Evolutionary conservation across 1,140 invertebrate genomes (phyloP).

Genomic region (Achatina immaculata): DNA sequence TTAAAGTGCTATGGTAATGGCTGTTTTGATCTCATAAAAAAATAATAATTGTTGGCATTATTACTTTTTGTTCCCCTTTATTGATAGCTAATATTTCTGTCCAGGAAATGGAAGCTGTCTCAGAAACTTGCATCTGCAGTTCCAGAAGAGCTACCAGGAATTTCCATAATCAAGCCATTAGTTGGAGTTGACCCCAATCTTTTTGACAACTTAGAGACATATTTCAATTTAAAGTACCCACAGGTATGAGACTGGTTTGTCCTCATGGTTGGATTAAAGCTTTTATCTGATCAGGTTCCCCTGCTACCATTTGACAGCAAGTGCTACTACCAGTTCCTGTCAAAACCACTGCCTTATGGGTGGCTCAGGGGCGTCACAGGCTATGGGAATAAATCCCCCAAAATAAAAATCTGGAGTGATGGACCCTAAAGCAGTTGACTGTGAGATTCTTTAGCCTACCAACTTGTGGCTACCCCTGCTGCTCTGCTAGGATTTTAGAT

Average conservation of each 20-base stretch:
- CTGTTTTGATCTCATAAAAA: constrained; percentile 9
- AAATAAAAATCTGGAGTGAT: neutral
- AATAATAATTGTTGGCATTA: neutral
- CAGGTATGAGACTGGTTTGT: constrained; percentile 41
- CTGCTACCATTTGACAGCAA: neutral
- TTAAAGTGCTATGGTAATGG: no score
- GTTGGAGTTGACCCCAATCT: constrained; percentile 95
- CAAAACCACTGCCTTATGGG: no score
- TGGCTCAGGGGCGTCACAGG: no score
- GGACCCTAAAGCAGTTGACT: no score
- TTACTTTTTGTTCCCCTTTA: neutral
- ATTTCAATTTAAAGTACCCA: constrained; percentile 51
- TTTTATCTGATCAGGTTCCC: neutral
- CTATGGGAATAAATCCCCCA: neutral
- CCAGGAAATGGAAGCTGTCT: constrained; percentile 39
- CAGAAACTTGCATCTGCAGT: constrained; percentile 61
- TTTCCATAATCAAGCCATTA: constrained; percentile 95
- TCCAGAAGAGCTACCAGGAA: constrained; percentile 82
- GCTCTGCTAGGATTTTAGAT: no score
- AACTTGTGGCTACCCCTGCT: no score
- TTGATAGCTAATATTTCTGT: neutral
- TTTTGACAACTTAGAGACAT: constrained; percentile 93
- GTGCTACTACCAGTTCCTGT: no score
- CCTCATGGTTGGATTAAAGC: no score
- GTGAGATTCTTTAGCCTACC: no score